Conservation (phyloP, 1,140 invertebrate species). For the Anoplolepis gracilipes region DNA sequence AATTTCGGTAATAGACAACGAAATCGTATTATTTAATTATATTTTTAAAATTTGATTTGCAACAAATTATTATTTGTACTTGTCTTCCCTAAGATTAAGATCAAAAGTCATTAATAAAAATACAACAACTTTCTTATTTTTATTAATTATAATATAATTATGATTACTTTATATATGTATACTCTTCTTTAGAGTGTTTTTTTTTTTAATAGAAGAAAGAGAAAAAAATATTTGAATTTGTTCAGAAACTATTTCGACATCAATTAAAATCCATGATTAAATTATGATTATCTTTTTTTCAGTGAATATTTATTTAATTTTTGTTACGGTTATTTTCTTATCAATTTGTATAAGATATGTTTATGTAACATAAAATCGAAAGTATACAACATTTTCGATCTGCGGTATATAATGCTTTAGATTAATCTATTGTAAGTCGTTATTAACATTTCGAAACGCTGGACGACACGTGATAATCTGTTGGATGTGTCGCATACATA, state of each 20-base stretch:
- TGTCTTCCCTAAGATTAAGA: background rate
- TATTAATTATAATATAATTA: too few species aligned
- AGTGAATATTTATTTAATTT: too few species aligned
- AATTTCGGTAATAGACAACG: background rate
- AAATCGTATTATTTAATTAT: background rate
- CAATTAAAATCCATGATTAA: background rate
- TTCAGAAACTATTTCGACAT: too few species aligned
- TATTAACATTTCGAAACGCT: background rate
- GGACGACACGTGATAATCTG: constrained; percentile 11
- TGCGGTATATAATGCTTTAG: background rate
- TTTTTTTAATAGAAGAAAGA: too few species aligned
- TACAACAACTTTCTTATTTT: too few species aligned
- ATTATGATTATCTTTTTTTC: too few species aligned
- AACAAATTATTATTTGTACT: background rate
- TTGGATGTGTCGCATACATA: background rate
- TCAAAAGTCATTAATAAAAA: background rate
- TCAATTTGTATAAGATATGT: background rate
- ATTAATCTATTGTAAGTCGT: background rate
- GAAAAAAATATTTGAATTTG: too few species aligned
- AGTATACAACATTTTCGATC: background rate
- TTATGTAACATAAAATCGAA: background rate
- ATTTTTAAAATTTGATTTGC: background rate
- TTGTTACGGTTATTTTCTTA: background rate
- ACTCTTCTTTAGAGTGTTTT: too few species aligned
- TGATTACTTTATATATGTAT: too few species aligned